Evolutionary conservation across 53 echinoderm and acorn worm species (phyloP).

Genomic region (Arbacia lixula): DNA sequence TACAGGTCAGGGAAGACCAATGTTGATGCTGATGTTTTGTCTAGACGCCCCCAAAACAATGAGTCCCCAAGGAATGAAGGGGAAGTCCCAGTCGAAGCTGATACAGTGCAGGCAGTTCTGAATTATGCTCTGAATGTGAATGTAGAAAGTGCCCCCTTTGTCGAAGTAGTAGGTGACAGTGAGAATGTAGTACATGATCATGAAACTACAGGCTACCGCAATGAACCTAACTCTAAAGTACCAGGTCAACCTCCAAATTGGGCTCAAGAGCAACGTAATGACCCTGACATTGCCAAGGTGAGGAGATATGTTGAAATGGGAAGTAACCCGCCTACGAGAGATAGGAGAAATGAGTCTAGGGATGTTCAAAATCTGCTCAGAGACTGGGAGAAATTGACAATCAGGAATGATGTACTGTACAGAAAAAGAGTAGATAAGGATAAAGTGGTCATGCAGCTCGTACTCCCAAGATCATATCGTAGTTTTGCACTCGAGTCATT

Average conservation of each 20-base stretch:
- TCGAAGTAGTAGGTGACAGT: conserved; percentile 3
- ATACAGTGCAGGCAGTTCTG: neutral
- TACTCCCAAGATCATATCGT: conserved; percentile 21
- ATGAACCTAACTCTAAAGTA: neutral
- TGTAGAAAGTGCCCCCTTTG: conserved; percentile 24
- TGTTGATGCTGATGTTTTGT: no score
- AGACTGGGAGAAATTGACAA: conserved; percentile 42
- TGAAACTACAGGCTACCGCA: neutral
- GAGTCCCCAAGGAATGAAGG: no score
- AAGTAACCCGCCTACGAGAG: neutral
- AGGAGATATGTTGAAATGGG: neutral
- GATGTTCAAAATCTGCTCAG: conserved; percentile 31
- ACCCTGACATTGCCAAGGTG: conserved; percentile 18
- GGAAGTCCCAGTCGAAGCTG: no score
- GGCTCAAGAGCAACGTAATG: conserved; percentile 7
- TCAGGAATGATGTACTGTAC: conserved; percentile 15
- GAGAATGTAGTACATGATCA: neutral
- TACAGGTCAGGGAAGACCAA: no score
- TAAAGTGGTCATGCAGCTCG: neutral
- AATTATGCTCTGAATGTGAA: conserved; percentile 5
- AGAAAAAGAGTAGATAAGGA: conserved; percentile 10
- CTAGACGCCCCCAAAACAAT: no score
- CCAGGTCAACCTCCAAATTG: conserved; percentile 5
- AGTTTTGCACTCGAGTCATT: conserved; percentile 10
- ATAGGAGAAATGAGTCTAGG: neutral